phyloP scores from a whole-genome alignment of 2,888 invertebrate genomes.

The Parapristionchus giblindavisi region DNA sequence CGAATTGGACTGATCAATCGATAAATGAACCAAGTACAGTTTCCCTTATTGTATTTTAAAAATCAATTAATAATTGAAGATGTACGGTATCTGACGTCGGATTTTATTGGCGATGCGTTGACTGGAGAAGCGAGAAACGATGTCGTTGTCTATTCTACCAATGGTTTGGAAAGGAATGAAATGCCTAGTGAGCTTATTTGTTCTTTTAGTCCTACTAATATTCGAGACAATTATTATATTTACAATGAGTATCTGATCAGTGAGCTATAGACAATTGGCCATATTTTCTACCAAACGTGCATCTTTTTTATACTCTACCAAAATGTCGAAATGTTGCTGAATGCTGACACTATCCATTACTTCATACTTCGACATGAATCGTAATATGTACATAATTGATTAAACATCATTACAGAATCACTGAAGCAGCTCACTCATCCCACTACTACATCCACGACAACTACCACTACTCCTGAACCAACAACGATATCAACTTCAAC shows the following conservation, averaged over 20 bases:
- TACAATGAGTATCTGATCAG: too few species aligned
- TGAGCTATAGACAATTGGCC: too few species aligned
- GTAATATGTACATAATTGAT: neutral
- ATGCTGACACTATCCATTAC: neutral
- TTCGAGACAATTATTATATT: too few species aligned
- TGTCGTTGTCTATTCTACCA: slow-evolving; percentile 1
- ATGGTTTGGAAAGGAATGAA: neutral
- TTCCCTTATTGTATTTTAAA: neutral
- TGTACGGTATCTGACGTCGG: neutral
- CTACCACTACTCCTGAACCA: neutral
- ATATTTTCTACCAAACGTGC: too few species aligned
- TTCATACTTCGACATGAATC: neutral
- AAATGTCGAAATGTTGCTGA: too few species aligned
- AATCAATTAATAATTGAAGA: neutral
- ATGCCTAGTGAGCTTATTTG: slow-evolving; percentile 24
- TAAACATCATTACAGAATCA: neutral
- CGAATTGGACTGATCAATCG: slow-evolving; percentile 25
- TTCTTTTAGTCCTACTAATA: too few species aligned
- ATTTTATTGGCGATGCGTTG: neutral
- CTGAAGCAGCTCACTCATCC: neutral
- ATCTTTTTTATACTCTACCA: too few species aligned
- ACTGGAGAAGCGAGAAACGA: slow-evolving; percentile 1
- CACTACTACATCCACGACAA: neutral
- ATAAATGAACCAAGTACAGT: neutral
- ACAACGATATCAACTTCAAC: neutral